These are phyloP conservation scores for Drosophila repletoides DNA, from an alignment of 1,140 invertebrate genomes.

Conservation along the genomic window DNA sequence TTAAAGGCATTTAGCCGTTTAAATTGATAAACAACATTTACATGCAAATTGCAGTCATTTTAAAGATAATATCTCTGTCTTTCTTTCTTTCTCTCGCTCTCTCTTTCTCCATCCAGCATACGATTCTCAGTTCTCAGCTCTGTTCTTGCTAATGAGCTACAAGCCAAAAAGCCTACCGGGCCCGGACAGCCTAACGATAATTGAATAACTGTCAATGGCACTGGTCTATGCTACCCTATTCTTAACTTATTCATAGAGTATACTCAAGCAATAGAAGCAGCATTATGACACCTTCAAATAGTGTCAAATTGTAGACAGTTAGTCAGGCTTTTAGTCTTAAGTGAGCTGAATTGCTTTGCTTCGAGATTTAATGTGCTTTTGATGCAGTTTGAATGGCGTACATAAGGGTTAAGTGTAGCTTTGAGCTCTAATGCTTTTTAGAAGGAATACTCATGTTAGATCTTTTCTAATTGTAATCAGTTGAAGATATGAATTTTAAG, in stretches of 20 bases:
- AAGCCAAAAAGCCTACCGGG: not conserved
- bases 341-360: conserved; percentile 18
- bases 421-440: not conserved
- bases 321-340: conserved; percentile 6
- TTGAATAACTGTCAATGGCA: conserved; percentile 55
- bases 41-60: conserved; percentile 80
- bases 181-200: conserved; percentile 31
- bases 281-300: too few relatives aligned
- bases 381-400: not conserved
- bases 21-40: conserved; percentile 81
- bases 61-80: conserved; percentile 66
- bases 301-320: conserved; percentile 9
- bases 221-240: conserved; percentile 7
- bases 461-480: too few relatives aligned
- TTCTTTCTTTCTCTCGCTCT: conserved; percentile 18
- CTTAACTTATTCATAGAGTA: not conserved
- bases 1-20: conserved; percentile 78
- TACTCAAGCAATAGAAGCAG: not conserved
- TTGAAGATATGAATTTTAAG: not conserved
- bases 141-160: conserved; percentile 59
- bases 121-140: conserved; percentile 63
- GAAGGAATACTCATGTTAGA: not conserved
- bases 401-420: too few relatives aligned
- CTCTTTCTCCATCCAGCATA: conserved; percentile 12
- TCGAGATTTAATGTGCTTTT: not conserved